Conservation (phyloP, 30 jellyfish, hydroid and myxozoan genomes). For the Aurelia aurita region DNA sequence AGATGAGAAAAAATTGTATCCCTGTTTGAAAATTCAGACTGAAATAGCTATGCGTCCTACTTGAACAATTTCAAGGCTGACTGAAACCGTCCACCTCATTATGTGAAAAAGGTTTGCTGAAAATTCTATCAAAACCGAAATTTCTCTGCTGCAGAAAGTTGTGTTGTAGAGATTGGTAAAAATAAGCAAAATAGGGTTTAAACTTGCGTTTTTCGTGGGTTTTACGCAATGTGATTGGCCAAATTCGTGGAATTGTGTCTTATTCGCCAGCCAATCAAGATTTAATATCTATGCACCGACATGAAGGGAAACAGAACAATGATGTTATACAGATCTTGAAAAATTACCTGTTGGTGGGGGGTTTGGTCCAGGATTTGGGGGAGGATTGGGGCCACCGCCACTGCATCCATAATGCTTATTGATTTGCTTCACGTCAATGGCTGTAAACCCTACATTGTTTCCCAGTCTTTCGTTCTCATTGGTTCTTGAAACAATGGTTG, state of each 20-base stretch:
- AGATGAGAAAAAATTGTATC: too few relatives aligned
- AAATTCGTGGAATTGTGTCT: background rate
- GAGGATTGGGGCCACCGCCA: constrained; percentile 58
- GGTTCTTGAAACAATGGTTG: constrained; percentile 74
- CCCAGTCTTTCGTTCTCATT: constrained; percentile 75
- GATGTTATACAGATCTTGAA: background rate
- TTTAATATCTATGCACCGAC: background rate
- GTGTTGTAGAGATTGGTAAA: background rate
- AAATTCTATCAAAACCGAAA: too few relatives aligned
- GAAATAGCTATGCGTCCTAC: too few relatives aligned
- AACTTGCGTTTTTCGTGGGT: background rate
- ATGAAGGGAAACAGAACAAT: background rate
- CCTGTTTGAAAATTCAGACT: too few relatives aligned
- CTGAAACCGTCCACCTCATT: too few relatives aligned
- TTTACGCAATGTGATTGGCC: background rate
- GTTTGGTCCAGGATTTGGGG: constrained; percentile 38
- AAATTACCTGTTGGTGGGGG: constrained; percentile 64
- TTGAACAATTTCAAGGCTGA: too few relatives aligned
- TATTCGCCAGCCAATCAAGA: background rate
- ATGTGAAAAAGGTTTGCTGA: too few relatives aligned
- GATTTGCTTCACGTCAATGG: constrained; percentile 73
- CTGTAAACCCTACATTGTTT: constrained; percentile 69
- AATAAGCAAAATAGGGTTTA: background rate
- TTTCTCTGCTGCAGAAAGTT: too few relatives aligned
- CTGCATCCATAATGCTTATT: constrained; percentile 79